Evolutionary conservation across 2,888 invertebrate species (phyloP).

Genomic region (Lasioglossum vierecki): DNA sequence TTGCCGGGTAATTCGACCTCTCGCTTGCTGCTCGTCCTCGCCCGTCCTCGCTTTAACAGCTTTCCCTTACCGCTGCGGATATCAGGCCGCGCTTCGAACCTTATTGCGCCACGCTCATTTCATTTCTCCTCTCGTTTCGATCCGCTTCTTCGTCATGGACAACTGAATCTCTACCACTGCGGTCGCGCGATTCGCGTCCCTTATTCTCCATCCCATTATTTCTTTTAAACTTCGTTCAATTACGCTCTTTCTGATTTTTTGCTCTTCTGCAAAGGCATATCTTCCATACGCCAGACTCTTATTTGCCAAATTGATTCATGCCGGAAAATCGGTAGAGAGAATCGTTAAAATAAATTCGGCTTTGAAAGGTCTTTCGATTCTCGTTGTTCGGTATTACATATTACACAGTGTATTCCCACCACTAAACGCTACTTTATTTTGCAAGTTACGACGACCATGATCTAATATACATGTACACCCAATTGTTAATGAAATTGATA

Average conservation of each 20-base stretch:
- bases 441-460: too few relatives aligned
- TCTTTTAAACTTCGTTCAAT: background rate
- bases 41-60: constrained; percentile 41
- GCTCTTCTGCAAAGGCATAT: background rate
- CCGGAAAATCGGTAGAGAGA: background rate
- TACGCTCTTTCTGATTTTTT: background rate
- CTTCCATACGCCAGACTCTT: background rate
- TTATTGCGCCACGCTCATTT: constrained; percentile 25
- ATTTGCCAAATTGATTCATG: background rate
- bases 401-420: too few relatives aligned
- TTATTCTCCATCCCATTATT: background rate
- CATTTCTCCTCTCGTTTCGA: constrained; percentile 30
- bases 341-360: background rate
- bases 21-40: background rate
- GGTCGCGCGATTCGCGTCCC: background rate
- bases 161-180: background rate
- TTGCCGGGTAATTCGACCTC: constrained; percentile 31
- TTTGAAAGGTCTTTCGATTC: background rate
- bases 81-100: background rate
- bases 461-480: too few relatives aligned
- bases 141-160: constrained; percentile 6
- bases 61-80: background rate
- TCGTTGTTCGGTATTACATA: background rate
- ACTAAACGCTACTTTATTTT: too few relatives aligned
- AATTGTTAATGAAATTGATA: too few relatives aligned